Base-by-base conservation (phyloP, 2,888 invertebrate species). In the Drosophila greeni region DNA sequence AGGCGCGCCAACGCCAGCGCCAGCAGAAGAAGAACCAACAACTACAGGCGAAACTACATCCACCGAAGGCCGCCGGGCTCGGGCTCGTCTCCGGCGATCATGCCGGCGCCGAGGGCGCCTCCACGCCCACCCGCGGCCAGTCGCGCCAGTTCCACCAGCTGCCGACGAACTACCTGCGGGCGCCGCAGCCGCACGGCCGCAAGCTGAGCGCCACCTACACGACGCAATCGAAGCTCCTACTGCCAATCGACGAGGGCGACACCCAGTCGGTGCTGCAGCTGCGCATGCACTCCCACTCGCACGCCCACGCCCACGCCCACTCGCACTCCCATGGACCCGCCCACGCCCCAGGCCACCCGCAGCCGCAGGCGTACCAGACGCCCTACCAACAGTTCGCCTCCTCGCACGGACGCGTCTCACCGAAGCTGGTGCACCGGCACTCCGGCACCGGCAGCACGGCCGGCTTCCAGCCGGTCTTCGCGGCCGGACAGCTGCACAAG, bases 1-100 rank as follows among this genome's bases (percentile, higher is more conserved):
- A 94, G 90, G 94, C 94, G 76, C 90, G 92, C 66, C 94, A 94
- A 79, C 89, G 91, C 70, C 91, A 91, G 86, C 90, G 90, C 54
- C 91, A 91, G 85, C 89, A 90, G 82, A 90, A 90, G 77, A 88
- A 88, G 72, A 87, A 85, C 45, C 85, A 86, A 74, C 82, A 89
- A 78, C 89, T 90, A 75, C 89, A 89, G 78, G 91, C 91, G 84
- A 91, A 90, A 88, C 89, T 87, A 82, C 90, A 88, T 88, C 90
- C 90, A 86, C 87, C 87, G 84, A 86, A 87, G 71, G 86, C 87
- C 81, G 70, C 88, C 71, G 82, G 72, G 58, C 74, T 47, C 24
- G 74, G 73, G 40, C 59, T 71, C 12, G 83, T 86, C 4, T 58
- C 86, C 73, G 79, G 84, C 74, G 82, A 85, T 49, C 84, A 84